Percentiles rank a stretch among this genome's conserved stretches.
Conservation (phyloP, 2,113 vertebrate species). For the Solea senegalensis region DNA sequence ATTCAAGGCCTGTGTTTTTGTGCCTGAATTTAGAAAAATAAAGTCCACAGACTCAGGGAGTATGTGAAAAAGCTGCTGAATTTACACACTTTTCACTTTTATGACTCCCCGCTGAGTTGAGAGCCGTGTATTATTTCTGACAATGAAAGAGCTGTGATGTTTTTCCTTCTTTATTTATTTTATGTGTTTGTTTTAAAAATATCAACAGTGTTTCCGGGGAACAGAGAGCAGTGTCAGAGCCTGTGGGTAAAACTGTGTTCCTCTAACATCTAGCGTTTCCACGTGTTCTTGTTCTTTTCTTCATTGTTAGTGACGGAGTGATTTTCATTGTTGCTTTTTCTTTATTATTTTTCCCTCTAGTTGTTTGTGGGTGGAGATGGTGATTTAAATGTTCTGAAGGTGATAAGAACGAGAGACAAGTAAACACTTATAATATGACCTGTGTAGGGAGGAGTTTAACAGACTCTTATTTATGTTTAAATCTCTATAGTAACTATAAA, state of each 20-base stretch:
- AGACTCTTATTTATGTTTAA: slow-evolving; percentile 14
- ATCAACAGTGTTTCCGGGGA: slow-evolving; percentile 37
- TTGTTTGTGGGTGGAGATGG: slow-evolving; percentile 34
- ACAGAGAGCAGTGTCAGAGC: slow-evolving; percentile 35
- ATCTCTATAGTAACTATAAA: background rate
- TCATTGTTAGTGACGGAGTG: slow-evolving; percentile 11
- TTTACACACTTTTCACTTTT: slow-evolving; percentile 32
- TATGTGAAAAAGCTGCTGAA: slow-evolving; percentile 3
- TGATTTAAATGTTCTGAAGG: slow-evolving; percentile 10
- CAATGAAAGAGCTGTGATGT: slow-evolving; percentile 33
- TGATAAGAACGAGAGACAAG: background rate
- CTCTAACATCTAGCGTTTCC: slow-evolving; percentile 24
- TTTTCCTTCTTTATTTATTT: background rate
- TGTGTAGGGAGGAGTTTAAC: slow-evolving; percentile 11
- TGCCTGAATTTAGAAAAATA: slow-evolving; percentile 31
- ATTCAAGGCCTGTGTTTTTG: slow-evolving; percentile 27
- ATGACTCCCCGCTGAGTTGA: slow-evolving; percentile 14
- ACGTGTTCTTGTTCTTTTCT: slow-evolving; percentile 24
- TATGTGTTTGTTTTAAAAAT: background rate
- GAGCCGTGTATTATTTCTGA: slow-evolving; percentile 32
- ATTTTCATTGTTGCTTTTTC: slow-evolving; percentile 29
- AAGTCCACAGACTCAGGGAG: slow-evolving; percentile 56
- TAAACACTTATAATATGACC: background rate
- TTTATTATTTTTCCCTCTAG: slow-evolving; percentile 45
- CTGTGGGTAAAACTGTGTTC: slow-evolving; percentile 57